Evolutionary conservation across 2,113 vertebrate genomes (phyloP).

Genomic region (Thymallus thymallus): DNA sequence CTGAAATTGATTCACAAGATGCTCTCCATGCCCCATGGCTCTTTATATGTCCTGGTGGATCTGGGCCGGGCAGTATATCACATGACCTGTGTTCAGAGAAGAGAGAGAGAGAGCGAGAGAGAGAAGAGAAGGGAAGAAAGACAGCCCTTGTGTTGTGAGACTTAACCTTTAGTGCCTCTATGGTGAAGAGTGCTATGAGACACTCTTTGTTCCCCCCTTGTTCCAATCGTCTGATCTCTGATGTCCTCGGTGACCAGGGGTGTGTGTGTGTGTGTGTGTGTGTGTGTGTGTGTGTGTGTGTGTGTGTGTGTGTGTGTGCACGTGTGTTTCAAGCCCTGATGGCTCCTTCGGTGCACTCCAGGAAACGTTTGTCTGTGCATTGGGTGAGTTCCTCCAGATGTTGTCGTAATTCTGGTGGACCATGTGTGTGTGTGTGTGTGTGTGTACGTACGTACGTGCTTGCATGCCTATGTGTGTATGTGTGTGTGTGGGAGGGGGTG

Average conservation of each 20-base stretch:
- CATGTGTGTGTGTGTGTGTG: constrained; percentile 12
- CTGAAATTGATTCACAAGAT: constrained; percentile 51
- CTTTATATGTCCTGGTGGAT: constrained; percentile 44
- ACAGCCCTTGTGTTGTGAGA: constrained; percentile 45
- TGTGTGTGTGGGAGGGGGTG: too few relatives aligned
- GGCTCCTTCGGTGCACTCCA: constrained; percentile 65
- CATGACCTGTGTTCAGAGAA: constrained; percentile 31
- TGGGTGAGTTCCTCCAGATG: constrained; percentile 74
- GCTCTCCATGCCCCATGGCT: constrained; percentile 32
- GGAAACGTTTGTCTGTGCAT: constrained; percentile 69
- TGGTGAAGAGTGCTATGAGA: constrained; percentile 50
- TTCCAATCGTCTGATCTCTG: constrained; percentile 48
- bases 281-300: constrained; percentile 7
- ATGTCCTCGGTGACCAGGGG: constrained; percentile 47
- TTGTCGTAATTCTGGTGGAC: constrained; percentile 50
- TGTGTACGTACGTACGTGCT: too few relatives aligned
- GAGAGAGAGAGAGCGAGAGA: constrained; percentile 19
- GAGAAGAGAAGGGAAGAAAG: constrained; percentile 51
- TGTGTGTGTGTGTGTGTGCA: constrained; percentile 15
- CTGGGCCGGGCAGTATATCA: constrained; percentile 38
- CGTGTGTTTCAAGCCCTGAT: constrained; percentile 63
- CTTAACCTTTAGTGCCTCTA: constrained; percentile 61
- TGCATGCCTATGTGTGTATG: too few relatives aligned
- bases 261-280: constrained; percentile 51
- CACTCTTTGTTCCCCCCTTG: constrained; percentile 51